Evolutionary conservation across 2,888 invertebrate genomes (phyloP).

Genomic region (Cheilosia vulpina): DNA sequence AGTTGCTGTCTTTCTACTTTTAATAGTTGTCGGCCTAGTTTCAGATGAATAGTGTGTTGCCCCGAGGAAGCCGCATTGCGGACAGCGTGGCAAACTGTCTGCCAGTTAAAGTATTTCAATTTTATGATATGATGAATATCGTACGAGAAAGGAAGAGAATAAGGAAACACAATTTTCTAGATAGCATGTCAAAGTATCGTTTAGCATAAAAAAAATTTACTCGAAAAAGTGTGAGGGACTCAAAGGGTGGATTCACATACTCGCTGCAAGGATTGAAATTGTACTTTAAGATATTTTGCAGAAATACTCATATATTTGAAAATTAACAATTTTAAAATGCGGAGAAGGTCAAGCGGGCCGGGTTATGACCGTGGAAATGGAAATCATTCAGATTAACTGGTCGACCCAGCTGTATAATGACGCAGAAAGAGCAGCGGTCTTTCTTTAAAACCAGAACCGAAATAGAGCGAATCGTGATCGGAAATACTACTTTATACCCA

Average conservation of each 20-base stretch:
- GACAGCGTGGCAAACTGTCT: slow-evolving; percentile 62
- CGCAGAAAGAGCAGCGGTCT: no score
- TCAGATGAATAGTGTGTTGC: slow-evolving; percentile 47
- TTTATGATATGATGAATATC: slow-evolving; percentile 60
- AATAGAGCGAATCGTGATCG: no score
- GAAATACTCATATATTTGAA: not conserved
- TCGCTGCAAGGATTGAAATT: not conserved
- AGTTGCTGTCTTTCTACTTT: slow-evolving; percentile 29
- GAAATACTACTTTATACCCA: no score
- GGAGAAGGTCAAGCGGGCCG: no score
- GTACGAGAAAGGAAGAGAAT: slow-evolving; percentile 33
- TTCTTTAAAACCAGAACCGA: no score
- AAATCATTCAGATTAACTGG: no score
- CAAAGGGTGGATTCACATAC: not conserved
- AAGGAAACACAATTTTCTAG: slow-evolving; percentile 33
- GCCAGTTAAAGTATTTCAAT: slow-evolving; percentile 51
- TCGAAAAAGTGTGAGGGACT: no score
- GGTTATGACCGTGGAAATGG: no score
- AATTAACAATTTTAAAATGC: no score
- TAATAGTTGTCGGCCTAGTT: slow-evolving; percentile 56
- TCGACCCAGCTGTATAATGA: no score
- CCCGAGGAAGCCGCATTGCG: slow-evolving; percentile 67
- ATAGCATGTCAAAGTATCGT: slow-evolving; percentile 62
- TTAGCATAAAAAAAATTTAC: not conserved
- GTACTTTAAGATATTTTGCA: not conserved